A percentile compares a stretch with the other conserved stretches of the same genome.
These are phyloP conservation scores for Lethrus apterus DNA, from an alignment of 1,140 invertebrate species.

Conservation along the genomic window DNA sequence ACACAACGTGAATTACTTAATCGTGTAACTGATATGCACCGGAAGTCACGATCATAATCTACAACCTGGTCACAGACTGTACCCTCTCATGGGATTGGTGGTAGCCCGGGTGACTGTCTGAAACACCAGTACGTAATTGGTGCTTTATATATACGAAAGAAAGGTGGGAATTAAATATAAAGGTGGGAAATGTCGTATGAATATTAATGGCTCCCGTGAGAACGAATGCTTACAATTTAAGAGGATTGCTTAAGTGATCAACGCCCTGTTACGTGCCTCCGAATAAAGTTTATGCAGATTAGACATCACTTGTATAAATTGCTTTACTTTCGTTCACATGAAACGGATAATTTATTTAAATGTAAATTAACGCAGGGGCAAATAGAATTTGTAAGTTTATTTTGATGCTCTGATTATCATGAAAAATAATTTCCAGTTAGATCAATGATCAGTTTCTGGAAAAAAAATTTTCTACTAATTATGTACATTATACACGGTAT, in stretches of 20 bases:
- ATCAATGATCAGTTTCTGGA: too few relatives aligned
- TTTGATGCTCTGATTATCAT: too few relatives aligned
- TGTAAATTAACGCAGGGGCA: too few relatives aligned
- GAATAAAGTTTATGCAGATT: conserved; percentile 10
- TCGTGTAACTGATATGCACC: too few relatives aligned
- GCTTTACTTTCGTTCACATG: too few relatives aligned
- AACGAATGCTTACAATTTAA: conserved; percentile 6
- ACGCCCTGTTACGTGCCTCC: conserved; percentile 6
- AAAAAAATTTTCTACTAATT: too few relatives aligned
- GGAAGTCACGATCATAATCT: conserved; percentile 16
- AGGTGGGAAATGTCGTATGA: conserved; percentile 22
- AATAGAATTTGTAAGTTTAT: too few relatives aligned
- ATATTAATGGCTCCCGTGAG: conserved; percentile 21
- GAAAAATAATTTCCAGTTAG: too few relatives aligned
- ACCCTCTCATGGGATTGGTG: conserved; percentile 20
- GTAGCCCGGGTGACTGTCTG: conserved; percentile 16
- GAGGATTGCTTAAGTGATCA: conserved; percentile 2
- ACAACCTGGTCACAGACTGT: conserved; percentile 15
- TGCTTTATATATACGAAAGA: conserved; percentile 18
- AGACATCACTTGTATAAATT: conserved; percentile 1
- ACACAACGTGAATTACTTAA: too few relatives aligned
- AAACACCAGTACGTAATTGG: conserved; percentile 17
- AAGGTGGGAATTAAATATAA: conserved; percentile 22
- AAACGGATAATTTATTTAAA: too few relatives aligned
- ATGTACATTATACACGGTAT: too few relatives aligned